Evolutionary conservation across 1,140 invertebrate species (phyloP), one percentile per base, ranked within the genome.

Genomic region (Marisa cornuarietis): DNA sequence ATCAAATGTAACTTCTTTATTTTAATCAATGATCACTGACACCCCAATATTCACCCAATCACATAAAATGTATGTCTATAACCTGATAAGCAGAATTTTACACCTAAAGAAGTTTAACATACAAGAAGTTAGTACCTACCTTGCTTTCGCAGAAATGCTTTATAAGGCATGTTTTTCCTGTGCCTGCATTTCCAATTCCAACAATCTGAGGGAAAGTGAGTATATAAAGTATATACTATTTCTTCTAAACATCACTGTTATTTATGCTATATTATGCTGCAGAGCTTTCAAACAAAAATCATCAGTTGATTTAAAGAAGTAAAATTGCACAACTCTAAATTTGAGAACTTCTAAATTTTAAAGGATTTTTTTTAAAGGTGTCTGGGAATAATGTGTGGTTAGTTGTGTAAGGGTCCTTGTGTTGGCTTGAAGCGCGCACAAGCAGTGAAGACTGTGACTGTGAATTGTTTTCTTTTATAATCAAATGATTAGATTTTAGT

Each of bases 61-160:
- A 42, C 31, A 42, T 6, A 42, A 42, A 42, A 42, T 1, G 31
- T 42, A 42, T 6, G 1, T 42, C 2, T 42, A 42, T 42, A 6
- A 42, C 3, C 31, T 42, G 3, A 42, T 2, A 42, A 42, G 31
- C 31, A 42, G 31, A n/a, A n/a, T n/a, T n/a, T n/a, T n/a, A n/a
- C n/a, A n/a, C n/a, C 31, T 42, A 42, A 42, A 4, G 31, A 6
- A 42, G 31, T 42, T 42, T 2, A 42, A 42, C 31, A 42, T 42
- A 42, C 31, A 42, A 42, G 31, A 42, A 42, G 11, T 58, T 58
- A 58, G 26, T 66, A 61, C 63, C 78, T 82, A 90, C 88, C 86
- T 90, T 90, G 79, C 88, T 89, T 78, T 90, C 89, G 85, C 89
- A 90, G 81, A 90, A 90, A 81, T 90, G 88, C 75, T 90, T 90